Evolutionary conservation across 1,140 invertebrate species (phyloP).

Genomic region (Zophobas morio): DNA sequence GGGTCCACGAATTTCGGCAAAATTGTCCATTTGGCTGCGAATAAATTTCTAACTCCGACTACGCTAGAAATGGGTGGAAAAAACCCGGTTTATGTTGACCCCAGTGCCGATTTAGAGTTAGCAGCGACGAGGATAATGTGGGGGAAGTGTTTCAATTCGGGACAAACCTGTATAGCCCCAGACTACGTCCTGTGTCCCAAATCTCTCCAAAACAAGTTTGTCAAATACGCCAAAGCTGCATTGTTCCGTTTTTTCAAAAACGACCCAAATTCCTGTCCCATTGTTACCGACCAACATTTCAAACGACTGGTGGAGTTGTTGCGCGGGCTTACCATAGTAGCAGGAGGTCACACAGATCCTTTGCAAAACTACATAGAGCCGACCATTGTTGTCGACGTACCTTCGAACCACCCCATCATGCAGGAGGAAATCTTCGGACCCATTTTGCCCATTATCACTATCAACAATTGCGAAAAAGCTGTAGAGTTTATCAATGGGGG

Average conservation of each 20-base stretch:
- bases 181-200: conserved; percentile 94
- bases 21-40: conserved; percentile 90
- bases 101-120: conserved; percentile 79
- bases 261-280: conserved; percentile 85
- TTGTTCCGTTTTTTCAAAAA: conserved; percentile 90
- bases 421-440: conserved; percentile 96
- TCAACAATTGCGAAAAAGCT: conserved; percentile 89
- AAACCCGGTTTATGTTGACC: conserved; percentile 90
- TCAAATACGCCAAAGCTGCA: conserved; percentile 76
- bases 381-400: conserved; percentile 84
- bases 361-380: conserved; percentile 87
- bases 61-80: conserved; percentile 97
- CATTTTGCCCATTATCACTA: conserved; percentile 87
- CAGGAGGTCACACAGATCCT: conserved; percentile 85
- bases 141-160: conserved; percentile 85
- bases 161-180: conserved; percentile 98
- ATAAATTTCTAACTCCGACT: conserved; percentile 93
- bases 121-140: conserved; percentile 80
- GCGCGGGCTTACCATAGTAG: conserved; percentile 77
- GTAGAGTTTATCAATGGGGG: conserved; percentile 86
- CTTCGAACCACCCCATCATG: conserved; percentile 83
- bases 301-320: conserved; percentile 67
- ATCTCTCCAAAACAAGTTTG: conserved; percentile 79
- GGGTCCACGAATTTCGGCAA: conserved; percentile 89
- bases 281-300: conserved; percentile 89